Base-by-base conservation (phyloP, 1,140 invertebrate genomes). In the Onthophagus taurus region DNA sequence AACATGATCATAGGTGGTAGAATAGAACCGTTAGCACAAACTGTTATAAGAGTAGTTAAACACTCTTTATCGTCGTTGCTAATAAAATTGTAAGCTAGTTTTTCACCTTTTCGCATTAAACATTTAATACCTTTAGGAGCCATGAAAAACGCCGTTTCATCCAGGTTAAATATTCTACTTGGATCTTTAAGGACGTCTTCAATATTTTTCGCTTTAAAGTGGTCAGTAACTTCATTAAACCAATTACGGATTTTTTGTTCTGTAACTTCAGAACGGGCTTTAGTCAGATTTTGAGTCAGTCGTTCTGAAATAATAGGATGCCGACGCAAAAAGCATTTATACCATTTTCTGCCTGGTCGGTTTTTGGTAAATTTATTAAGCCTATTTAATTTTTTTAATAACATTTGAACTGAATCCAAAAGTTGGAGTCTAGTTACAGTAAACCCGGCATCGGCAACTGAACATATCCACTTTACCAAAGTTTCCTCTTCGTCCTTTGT, bases 1-100 rank as follows among this genome's bases (percentile, higher is more conserved):
- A 56, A 67, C 57, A 60, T 64, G 12, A 64, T 47, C 51, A 61
- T 55, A 1, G 58, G 57, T 14, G 51, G 57, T 13, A 45, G 14
- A 11, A 52, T 20, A 23, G 51, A 26, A 9, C 58, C 58, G 34
- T 19, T 43, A 7, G 58, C 59, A 31, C 16, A 37, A 17, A 30
- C 44, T 16, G 36, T 45, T 31, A 35, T 12, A 2, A 49, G 17
- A 13, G 43, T 29, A n/a, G 50, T 52, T 23, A 45, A 33, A 18
- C 37, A 45, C 46, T 51, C 46, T 21, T 51, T 51, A 23, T 47
- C 45, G 23, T 26, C n/a, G 30, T 50, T 55, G 26, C 36, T 42
- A 38, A 50, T 34, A 8, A 51, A 33, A 31, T 49, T 35, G 49
- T 63, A 59, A 2, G 64, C 52, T 13, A 51, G 24, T 54, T 60